Conservation (phyloP, 2,888 invertebrate genomes). For the Nemotelus pantherinus region DNA sequence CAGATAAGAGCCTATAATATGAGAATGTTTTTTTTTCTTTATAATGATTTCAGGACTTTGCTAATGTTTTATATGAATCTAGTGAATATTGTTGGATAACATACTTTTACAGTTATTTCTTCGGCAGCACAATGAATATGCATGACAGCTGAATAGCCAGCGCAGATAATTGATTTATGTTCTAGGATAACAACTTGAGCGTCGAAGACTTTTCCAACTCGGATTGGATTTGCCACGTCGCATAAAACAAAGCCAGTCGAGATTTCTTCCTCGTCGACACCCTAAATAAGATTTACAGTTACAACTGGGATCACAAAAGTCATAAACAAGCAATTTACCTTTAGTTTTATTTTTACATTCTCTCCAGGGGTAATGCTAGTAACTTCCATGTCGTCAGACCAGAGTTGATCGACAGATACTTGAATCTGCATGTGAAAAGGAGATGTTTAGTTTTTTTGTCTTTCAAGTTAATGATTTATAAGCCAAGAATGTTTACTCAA, state of each 20-base stretch:
- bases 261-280: slow-evolving; percentile 98
- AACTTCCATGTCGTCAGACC: slow-evolving; percentile 98
- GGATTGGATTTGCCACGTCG: slow-evolving; percentile 91
- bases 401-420: slow-evolving; percentile 94
- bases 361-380: slow-evolving; percentile 94
- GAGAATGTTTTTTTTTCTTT: slow-evolving; percentile 47
- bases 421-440: slow-evolving; percentile 71
- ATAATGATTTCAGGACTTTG: too few species aligned
- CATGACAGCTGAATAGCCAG: slow-evolving; percentile 98
- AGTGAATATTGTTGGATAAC: too few species aligned
- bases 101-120: slow-evolving; percentile 95
- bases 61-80: too few species aligned
- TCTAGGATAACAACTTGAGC: slow-evolving; percentile 98
- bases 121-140: slow-evolving; percentile 99
- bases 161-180: slow-evolving; percentile 99
- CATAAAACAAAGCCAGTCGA: slow-evolving; percentile 99
- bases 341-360: slow-evolving; percentile 98
- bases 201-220: slow-evolving; percentile 94
- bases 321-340: slow-evolving; percentile 63
- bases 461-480: not conserved
- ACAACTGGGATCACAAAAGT: not conserved
- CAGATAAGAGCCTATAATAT: slow-evolving; percentile 86
- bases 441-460: too few species aligned
- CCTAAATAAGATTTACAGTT: slow-evolving; percentile 61
- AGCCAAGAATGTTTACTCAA: not conserved